phyloP scores from a whole-genome alignment of 1,140 invertebrate genomes.

The Orius insidiosus region DNA sequence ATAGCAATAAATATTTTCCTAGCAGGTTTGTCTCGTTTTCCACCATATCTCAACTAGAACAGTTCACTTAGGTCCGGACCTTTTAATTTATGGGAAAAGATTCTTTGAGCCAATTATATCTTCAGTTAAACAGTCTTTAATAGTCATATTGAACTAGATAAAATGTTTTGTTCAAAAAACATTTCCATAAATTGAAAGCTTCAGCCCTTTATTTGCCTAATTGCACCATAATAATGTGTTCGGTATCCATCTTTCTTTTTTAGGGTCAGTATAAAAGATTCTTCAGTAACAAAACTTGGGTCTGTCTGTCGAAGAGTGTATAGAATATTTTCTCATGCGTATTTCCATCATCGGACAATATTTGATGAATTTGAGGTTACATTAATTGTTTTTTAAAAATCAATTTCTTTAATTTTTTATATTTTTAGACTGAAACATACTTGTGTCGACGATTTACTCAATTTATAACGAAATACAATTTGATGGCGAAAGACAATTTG shows the following conservation, averaged over 20 bases:
- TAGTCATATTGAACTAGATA: too few species aligned
- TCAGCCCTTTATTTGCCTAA: too few species aligned
- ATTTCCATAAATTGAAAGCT: too few species aligned
- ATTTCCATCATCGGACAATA: conserved; percentile 90
- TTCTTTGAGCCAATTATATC: too few species aligned
- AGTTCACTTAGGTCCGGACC: too few species aligned
- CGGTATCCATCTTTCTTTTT: conserved; percentile 24
- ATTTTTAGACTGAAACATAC: conserved; percentile 62
- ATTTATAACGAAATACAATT: conserved; percentile 95
- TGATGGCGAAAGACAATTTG: conserved; percentile 96
- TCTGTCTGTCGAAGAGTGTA: conserved; percentile 97
- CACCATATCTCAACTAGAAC: too few species aligned
- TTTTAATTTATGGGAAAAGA: too few species aligned
- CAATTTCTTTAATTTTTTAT: conserved; percentile 15
- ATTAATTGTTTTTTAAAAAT: conserved; percentile 5
- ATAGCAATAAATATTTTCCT: conserved; percentile 99
- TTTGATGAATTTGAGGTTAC: conserved; percentile 95
- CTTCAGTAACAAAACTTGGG: conserved; percentile 92
- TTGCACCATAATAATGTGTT: too few species aligned
- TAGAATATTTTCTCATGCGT: conserved; percentile 98
- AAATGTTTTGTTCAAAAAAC: too few species aligned
- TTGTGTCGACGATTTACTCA: conserved; percentile 91
- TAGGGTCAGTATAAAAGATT: conserved; percentile 97
- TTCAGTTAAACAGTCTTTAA: too few species aligned
- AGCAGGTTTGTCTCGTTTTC: conserved; percentile 57